phyloP scores from a whole-genome alignment of 2,113 vertebrate species.

The Hemicordylus capensis region DNA sequence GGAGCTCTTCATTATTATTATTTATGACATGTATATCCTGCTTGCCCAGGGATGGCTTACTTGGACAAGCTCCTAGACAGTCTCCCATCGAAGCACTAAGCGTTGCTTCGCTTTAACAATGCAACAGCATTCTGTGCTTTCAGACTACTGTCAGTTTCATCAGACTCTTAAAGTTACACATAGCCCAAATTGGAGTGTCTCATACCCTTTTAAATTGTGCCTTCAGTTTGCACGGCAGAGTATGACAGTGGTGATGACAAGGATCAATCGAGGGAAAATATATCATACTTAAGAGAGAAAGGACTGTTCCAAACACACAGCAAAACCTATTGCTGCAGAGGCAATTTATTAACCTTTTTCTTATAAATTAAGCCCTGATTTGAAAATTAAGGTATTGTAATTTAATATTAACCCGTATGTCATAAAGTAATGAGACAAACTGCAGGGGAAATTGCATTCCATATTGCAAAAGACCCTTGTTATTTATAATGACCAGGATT shows the following conservation, averaged over 20 bases:
- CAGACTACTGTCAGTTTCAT: not conserved
- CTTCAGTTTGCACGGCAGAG: not conserved
- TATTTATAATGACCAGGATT: slow-evolving; percentile 84
- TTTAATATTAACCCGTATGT: slow-evolving; percentile 82
- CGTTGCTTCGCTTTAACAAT: not conserved
- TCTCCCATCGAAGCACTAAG: not conserved
- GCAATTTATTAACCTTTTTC: slow-evolving; percentile 80
- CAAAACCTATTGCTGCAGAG: slow-evolving; percentile 74
- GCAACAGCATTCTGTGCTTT: not conserved
- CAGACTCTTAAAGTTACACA: not conserved
- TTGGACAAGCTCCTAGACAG: not conserved
- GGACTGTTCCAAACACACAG: slow-evolving; percentile 27
- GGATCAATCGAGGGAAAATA: not conserved
- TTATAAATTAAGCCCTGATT: slow-evolving; percentile 81
- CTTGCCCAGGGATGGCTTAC: not conserved
- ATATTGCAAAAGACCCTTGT: slow-evolving; percentile 80
- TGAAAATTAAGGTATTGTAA: slow-evolving; percentile 82
- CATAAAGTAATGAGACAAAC: slow-evolving; percentile 82
- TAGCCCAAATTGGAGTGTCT: not conserved
- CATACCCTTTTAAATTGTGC: slow-evolving; percentile 4
- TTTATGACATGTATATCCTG: not conserved
- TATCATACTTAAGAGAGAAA: not conserved
- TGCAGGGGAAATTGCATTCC: slow-evolving; percentile 80
- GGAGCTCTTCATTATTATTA: not conserved
- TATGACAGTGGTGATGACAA: slow-evolving; percentile 17